These are phyloP conservation scores for Delichon dasypus DNA, from an alignment of 2,797 vertebrate species.

Conservation along the genomic window DNA sequence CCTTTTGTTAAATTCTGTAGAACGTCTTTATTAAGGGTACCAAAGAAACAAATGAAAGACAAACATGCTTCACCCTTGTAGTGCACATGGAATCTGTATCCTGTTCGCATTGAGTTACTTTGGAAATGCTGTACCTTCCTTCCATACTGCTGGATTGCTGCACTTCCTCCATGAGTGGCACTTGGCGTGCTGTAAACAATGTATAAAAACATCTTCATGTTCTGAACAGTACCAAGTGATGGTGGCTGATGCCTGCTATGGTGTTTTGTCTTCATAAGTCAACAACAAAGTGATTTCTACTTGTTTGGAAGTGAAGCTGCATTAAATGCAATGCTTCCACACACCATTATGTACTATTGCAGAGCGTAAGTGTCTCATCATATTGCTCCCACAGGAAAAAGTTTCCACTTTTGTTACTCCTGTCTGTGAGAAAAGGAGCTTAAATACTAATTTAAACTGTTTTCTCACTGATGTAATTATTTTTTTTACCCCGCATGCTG, in stretches of 20 bases:
- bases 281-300: background rate
- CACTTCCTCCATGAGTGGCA: background rate
- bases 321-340: conserved; percentile 29
- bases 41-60: conserved; percentile 10
- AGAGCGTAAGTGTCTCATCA: background rate
- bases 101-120: background rate
- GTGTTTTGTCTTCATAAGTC: background rate
- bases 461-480: background rate
- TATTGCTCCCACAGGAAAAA: background rate
- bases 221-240: background rate
- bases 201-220: background rate
- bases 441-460: background rate
- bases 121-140: background rate
- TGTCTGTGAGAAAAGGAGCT: background rate
- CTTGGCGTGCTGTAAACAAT: background rate
- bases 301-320: background rate
- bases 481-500: background rate
- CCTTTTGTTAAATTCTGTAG: background rate
- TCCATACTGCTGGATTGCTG: background rate
- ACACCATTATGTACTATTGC: background rate
- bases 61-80: background rate
- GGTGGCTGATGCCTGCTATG: background rate
- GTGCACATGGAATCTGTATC: background rate
- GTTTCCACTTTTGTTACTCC: background rate
- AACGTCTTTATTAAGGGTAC: background rate